phyloP scores from a whole-genome alignment of 2,888 invertebrate species.

The Xylophagus ater region DNA sequence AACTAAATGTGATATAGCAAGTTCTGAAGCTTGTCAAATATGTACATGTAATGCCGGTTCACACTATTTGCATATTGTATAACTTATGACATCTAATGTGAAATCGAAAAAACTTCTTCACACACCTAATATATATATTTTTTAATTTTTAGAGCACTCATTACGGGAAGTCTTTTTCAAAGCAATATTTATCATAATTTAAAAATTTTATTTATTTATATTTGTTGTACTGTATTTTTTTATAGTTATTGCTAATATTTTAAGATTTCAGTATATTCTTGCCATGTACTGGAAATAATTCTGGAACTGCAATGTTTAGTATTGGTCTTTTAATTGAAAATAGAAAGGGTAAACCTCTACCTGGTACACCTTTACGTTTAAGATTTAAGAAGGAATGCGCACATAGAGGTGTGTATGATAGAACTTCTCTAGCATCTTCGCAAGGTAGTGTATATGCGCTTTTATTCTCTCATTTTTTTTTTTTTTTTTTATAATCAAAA shows the following conservation, averaged over 20 bases:
- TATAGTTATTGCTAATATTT: no score
- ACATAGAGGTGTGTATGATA: constrained; percentile 75
- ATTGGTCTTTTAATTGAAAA: constrained; percentile 76
- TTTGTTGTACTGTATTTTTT: constrained; percentile 8
- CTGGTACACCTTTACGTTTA: constrained; percentile 77
- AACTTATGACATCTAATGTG: no score
- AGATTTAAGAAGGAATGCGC: constrained; percentile 88
- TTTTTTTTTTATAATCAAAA: not conserved
- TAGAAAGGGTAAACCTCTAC: constrained; percentile 64
- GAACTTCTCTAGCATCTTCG: constrained; percentile 37
- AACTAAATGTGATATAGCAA: no score
- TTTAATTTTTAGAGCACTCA: no score
- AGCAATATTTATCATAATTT: no score
- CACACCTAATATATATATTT: no score
- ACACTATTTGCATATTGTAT: no score
- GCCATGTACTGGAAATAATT: constrained; percentile 78
- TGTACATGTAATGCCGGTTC: no score
- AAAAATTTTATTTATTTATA: constrained; percentile 4
- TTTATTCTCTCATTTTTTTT: not conserved
- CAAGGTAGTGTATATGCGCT: constrained; percentile 40
- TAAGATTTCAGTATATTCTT: constrained; percentile 83
- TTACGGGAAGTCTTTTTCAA: no score
- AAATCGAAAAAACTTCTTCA: no score
- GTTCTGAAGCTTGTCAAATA: no score
- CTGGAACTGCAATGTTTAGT: constrained; percentile 77